These are phyloP conservation scores for Amblyteles armatorius DNA, from an alignment of 2,888 invertebrate genomes.

Conservation along the genomic window DNA sequence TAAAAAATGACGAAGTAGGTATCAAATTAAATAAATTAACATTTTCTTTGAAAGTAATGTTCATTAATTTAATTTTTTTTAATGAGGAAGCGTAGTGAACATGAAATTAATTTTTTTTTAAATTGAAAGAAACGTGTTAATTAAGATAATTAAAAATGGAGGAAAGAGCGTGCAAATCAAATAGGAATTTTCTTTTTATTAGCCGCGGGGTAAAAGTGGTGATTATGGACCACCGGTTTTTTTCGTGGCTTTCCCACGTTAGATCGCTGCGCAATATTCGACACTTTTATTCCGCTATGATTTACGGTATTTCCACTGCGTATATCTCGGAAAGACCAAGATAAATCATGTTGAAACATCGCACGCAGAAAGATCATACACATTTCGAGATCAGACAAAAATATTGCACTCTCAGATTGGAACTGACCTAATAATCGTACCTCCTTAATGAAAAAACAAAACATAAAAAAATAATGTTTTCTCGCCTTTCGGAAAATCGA, in stretches of 20 bases:
- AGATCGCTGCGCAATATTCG: neutral
- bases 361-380: neutral
- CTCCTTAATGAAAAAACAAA: neutral
- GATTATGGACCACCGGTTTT: neutral
- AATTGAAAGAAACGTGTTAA: no score
- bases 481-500: slow-evolving; percentile 68
- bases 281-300: neutral
- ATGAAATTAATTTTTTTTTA: no score
- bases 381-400: neutral
- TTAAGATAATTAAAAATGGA: no score
- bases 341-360: neutral
- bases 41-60: no score
- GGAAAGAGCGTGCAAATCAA: no score
- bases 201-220: no score
- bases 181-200: no score
- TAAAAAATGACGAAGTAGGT: neutral
- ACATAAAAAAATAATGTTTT: neutral
- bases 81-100: no score
- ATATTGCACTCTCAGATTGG: neutral
- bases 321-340: neutral
- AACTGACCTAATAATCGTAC: neutral
- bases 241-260: neutral
- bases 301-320: neutral
- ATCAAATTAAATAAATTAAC: no score
- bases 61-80: no score